These are phyloP conservation scores for Plotosus lineatus DNA, from an alignment of 2,113 vertebrate species.

Conservation along the genomic window DNA sequence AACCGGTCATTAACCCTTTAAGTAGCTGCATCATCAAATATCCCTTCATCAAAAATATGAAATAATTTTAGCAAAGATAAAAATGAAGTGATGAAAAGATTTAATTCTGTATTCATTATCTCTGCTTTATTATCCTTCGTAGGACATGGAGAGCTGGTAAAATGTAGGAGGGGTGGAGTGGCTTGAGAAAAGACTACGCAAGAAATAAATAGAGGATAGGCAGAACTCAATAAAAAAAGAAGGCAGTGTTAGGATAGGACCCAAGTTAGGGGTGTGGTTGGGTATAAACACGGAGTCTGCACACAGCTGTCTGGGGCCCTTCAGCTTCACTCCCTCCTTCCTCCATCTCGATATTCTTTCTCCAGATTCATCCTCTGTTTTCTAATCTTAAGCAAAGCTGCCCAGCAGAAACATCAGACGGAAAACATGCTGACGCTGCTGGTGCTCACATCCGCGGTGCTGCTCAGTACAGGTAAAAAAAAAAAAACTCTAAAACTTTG, in stretches of 20 bases:
- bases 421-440: slow-evolving; percentile 71
- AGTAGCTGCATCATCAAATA: too few relatives aligned
- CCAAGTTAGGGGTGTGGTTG: slow-evolving; percentile 69
- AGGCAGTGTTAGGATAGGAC: slow-evolving; percentile 48
- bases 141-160: background rate
- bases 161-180: background rate
- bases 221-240: slow-evolving; percentile 8
- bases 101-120: too few relatives aligned
- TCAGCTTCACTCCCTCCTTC: slow-evolving; percentile 56
- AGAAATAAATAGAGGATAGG: background rate
- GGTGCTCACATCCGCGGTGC: slow-evolving; percentile 66
- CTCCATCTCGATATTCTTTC: slow-evolving; percentile 47
- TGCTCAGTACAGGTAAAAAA: slow-evolving; percentile 76
- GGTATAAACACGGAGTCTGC: slow-evolving; percentile 71
- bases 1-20: too few relatives aligned
- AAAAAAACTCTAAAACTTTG: slow-evolving; percentile 33
- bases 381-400: slow-evolving; percentile 36
- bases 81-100: too few relatives aligned
- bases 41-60: too few relatives aligned
- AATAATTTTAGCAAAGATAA: too few relatives aligned
- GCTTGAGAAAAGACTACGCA: background rate
- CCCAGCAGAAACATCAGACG: slow-evolving; percentile 44
- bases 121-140: too few relatives aligned
- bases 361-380: slow-evolving; percentile 40
- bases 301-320: slow-evolving; percentile 61